A percentile compares a stretch with the other conserved stretches of the same genome.
Conservation (phyloP, 2,888 invertebrate genomes). For the Holacanthella duospinosa region DNA sequence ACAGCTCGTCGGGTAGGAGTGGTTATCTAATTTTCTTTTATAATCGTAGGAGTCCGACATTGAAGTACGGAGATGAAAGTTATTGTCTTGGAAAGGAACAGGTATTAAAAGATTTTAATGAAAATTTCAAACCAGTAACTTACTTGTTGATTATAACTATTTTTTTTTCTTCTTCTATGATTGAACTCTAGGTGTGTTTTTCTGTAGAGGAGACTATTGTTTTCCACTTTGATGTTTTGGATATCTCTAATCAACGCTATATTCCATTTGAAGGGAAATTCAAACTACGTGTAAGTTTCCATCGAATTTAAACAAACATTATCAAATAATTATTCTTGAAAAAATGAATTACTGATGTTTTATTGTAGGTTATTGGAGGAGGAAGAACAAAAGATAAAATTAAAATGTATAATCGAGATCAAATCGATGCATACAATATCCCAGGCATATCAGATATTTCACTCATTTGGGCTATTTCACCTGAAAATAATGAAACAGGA, state of each 20-base stretch:
- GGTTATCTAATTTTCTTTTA: background rate
- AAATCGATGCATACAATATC: constrained; percentile 27
- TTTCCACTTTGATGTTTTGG: constrained; percentile 24
- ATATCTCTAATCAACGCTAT: constrained; percentile 18
- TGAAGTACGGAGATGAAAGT: constrained; percentile 12
- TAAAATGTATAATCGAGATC: constrained; percentile 13
- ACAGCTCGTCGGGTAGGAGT: too few species aligned
- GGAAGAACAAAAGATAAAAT: constrained; percentile 15
- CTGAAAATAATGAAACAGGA: constrained; percentile 2
- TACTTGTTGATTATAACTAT: too few species aligned
- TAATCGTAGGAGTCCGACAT: constrained; percentile 7
- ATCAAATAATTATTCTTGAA: too few species aligned
- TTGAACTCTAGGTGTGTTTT: constrained; percentile 18
- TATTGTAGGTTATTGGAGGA: constrained; percentile 22
- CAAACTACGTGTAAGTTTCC: constrained; percentile 19
- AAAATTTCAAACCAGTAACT: background rate
- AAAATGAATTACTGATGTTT: too few species aligned
- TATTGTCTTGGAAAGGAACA: constrained; percentile 17
- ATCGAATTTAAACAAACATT: too few species aligned
- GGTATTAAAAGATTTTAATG: background rate
- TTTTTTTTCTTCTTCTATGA: too few species aligned
- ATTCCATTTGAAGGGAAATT: constrained; percentile 24
- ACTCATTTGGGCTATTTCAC: constrained; percentile 23
- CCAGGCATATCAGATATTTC: constrained; percentile 30
- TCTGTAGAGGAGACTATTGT: constrained; percentile 16